A percentile compares a stretch with the other conserved stretches of the same genome.
Evolutionary conservation across 2,888 invertebrate genomes (phyloP).

Genomic region (Adelphocoris suturalis): DNA sequence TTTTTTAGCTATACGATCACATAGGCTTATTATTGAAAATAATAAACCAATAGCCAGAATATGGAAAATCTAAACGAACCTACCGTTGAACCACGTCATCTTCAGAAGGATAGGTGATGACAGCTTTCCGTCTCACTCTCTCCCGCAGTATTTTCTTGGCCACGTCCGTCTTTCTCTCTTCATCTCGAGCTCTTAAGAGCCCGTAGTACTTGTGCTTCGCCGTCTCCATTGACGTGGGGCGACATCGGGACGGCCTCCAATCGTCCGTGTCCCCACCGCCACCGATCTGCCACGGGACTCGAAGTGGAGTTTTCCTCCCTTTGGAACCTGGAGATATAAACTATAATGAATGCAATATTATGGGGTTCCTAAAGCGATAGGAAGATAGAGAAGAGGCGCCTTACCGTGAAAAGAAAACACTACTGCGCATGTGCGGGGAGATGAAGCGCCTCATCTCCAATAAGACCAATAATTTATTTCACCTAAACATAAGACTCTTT

Average conservation of each 20-base stretch:
- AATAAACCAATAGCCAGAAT: too few species aligned
- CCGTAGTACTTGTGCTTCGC: conserved; percentile 59
- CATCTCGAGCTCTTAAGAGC: not conserved
- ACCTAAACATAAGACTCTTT: too few species aligned
- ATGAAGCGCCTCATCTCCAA: too few species aligned
- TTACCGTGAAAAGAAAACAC: too few species aligned
- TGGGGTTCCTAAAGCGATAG: too few species aligned
- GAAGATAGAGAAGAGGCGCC: too few species aligned
- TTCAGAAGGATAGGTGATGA: conserved; percentile 48
- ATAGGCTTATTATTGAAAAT: too few species aligned
- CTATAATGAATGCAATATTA: not conserved
- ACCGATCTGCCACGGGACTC: conserved; percentile 29
- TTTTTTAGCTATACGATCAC: too few species aligned
- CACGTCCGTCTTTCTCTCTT: not conserved
- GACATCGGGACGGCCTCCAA: conserved; percentile 31
- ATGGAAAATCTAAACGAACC: not conserved
- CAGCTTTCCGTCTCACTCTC: not conserved
- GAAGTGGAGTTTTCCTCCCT: not conserved
- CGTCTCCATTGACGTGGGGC: not conserved
- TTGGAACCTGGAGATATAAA: not conserved
- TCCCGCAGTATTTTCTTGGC: not conserved
- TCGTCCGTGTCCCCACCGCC: conserved; percentile 51
- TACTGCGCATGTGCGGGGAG: too few species aligned
- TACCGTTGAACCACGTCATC: conserved; percentile 30
- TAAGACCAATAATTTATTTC: too few species aligned